Evolutionary conservation across 2,113 vertebrate genomes (phyloP), one percentile per base, ranked within the genome.

Genomic region (Noctilio leporinus): DNA sequence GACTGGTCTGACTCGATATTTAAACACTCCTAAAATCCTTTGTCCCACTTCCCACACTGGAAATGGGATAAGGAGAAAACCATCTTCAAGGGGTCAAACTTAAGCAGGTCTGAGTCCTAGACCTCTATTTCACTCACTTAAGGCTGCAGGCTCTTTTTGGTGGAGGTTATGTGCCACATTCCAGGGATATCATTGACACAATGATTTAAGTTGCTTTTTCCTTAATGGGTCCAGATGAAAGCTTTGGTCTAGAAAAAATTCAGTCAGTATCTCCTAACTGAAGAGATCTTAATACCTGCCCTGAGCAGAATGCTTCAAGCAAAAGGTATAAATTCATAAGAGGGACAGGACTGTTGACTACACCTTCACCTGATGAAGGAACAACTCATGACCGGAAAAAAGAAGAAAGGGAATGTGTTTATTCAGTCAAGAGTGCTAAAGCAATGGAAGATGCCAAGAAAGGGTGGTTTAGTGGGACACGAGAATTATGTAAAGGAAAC

Each of bases 131-230:
- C 57, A n/a, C 57, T 84, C 16, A 11, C 5, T 1, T 0, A 0
- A 1, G 57, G 33, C n/a, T 1, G 14, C 0, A 6, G 59, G 12
- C 77, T 30, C 33, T 0, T 67, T 88, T 3, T 0, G 43, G 30
- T 5, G 43, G 51, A 62, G 69, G 64, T 81, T 81, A 28, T 47
- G 67, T 45, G 70, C 90, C 51, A 55, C 95, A 62, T 96, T 96
- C 96, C 86, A 78, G 0, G 0, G 83, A 20, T 81, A 0, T 8
- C 89, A 0, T 78, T 64, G 85, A 86, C n/a, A 64, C 51, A 4
- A 10, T 5, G 76, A 94, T 95, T 96, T 89, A 17, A 75, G 64
- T 5, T 12, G 5, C 88, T 20, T 19, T 6, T 86, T 91, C 96
- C 73, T 93, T 84, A 8, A 38, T 53, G 93, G 75, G 9, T 45